Evolutionary conservation across 2,797 vertebrate genomes (phyloP), one percentile per base, ranked within the genome.

Genomic region (Phylloscopus collybita): DNA sequence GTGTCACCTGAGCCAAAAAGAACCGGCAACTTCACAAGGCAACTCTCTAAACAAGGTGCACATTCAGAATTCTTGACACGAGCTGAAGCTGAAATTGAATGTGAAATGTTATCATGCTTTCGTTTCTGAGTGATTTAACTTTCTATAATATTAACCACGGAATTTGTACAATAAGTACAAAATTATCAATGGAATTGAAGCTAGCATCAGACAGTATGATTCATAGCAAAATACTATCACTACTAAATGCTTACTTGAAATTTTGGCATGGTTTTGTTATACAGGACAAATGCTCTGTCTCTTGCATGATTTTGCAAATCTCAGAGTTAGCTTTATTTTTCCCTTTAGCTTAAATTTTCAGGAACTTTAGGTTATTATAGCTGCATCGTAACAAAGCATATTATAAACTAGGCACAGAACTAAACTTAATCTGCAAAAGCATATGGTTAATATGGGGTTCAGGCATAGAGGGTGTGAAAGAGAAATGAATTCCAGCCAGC

Each of bases 351-450:
- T 80, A 53, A 60, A 34, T 76, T 95, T 95, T 86, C 36, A 50
- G 74, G 56, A 90, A 56, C 32, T 80, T 80, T 47, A 62, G 11
- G 17, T 81, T 84, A 45, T 84, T 92, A 53, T 29, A 60, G 19
- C 56, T 76, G 36, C 45, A 42, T 40, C 88, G 27, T 34, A 86
- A 81, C 50, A 86, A 93, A 86, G 62, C 30, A 71, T 59, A 54
- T 72, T 69, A 78, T 83, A 78, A 91, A 75, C 29, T 57, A 36
- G 0, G 1, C 30, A 36, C 10, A 38, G 73, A 90, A 92, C 59
- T 75, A 56, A 87, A 80, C n/a, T 86, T 91, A 81, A 62, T 95
- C 86, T 92, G 47, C 71, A 88, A 88, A 92, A 90, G 42, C 76
- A 84, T 88, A 86, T 79, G 70, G 86, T 93, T 94, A 93, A 79